Conservation (phyloP, 2,888 invertebrate species). For the Brachypalpus laphriformis region DNA sequence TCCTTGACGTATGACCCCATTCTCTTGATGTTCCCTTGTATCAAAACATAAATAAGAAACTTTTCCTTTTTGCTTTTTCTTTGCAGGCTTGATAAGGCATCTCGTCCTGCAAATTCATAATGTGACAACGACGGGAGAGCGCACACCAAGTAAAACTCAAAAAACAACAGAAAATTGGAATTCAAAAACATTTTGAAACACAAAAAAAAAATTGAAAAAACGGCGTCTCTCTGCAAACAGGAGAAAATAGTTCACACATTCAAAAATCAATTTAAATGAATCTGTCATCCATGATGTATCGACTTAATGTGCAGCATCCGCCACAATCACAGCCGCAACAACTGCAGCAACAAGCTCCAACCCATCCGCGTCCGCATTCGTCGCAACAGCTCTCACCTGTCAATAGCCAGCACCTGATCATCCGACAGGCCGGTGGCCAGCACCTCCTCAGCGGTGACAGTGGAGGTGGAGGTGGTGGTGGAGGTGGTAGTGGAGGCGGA, state of each 20-base stretch:
- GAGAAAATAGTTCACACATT: slow-evolving; percentile 17
- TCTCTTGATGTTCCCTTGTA: slow-evolving; percentile 17
- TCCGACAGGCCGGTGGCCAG: slow-evolving; percentile 73
- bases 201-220: slow-evolving; percentile 1
- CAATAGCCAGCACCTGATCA: slow-evolving; percentile 73
- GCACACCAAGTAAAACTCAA: slow-evolving; percentile 28
- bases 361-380: slow-evolving; percentile 68
- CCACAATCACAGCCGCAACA: slow-evolving; percentile 77
- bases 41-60: slow-evolving; percentile 1
- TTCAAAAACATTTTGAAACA: slow-evolving; percentile 17
- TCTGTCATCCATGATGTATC: slow-evolving; percentile 81
- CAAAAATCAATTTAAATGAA: slow-evolving; percentile 74
- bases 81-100: slow-evolving; percentile 52
- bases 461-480: slow-evolving; percentile 54
- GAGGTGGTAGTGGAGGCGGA: slow-evolving; percentile 34
- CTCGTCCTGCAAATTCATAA: slow-evolving; percentile 36
- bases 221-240: too few species aligned
- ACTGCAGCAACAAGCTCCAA: slow-evolving; percentile 75
- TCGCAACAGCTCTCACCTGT: slow-evolving; percentile 72
- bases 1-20: slow-evolving; percentile 68
- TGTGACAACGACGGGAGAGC: slow-evolving; percentile 37
- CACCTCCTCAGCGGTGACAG: slow-evolving; percentile 71
- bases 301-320: slow-evolving; percentile 80
- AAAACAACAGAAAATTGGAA: background rate
- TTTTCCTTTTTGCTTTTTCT: background rate